Conservation (phyloP, 2,797 vertebrate species). For the Rhinella marina region DNA sequence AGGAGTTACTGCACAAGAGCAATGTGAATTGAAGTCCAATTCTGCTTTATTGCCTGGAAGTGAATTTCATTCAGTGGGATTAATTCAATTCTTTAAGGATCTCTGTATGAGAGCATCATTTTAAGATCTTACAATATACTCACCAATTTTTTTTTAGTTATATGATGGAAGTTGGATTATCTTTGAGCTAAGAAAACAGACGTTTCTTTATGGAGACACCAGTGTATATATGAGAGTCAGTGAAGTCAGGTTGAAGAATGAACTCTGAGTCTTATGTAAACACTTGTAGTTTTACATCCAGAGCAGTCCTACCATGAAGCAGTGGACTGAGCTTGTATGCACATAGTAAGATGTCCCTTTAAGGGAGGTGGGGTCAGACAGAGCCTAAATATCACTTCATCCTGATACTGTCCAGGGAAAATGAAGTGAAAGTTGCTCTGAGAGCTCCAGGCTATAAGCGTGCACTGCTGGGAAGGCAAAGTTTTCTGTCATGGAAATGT, state of each 20-base stretch:
- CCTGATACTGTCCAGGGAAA: conserved; percentile 60
- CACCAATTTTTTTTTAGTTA: background rate
- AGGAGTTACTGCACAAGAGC: background rate
- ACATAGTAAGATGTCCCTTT: conserved; percentile 38
- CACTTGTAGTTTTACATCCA: background rate
- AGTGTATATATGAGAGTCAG: conserved; percentile 9
- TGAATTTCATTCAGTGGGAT: background rate
- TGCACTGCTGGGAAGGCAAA: background rate
- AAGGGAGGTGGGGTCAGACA: conserved; percentile 46
- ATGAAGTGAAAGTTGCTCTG: conserved; percentile 54
- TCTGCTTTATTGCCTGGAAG: background rate
- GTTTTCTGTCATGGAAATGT: background rate
- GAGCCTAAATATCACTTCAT: conserved; percentile 55
- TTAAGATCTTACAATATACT: background rate
- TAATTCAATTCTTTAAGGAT: background rate
- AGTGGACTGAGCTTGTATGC: background rate
- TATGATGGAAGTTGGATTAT: background rate
- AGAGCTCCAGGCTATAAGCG: conserved; percentile 9
- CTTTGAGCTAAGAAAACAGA: background rate
- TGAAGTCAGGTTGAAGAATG: background rate
- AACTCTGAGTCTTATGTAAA: background rate
- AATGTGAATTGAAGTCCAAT: background rate
- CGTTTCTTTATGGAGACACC: background rate
- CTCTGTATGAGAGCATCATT: background rate
- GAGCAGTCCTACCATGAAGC: background rate